A percentile compares a stretch with the other conserved stretches of the same genome.
Evolutionary conservation across 2,888 invertebrate genomes (phyloP).

Genomic region (Pachymerium ferrugineum): DNA sequence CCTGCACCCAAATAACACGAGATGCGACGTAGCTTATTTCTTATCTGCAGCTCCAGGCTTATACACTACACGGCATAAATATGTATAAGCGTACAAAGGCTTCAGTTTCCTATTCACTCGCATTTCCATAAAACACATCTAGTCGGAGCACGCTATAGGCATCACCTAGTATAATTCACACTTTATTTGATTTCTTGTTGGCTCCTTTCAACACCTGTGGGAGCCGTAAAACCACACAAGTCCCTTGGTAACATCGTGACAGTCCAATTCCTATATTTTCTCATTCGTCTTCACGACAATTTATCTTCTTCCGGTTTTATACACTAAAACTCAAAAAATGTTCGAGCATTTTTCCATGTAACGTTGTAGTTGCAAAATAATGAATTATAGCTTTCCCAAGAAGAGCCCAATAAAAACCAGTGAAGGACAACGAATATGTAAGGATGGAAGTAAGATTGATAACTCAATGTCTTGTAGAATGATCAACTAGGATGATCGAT

Average conservation of each 20-base stretch:
- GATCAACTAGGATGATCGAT: too few relatives aligned
- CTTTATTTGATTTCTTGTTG: slow-evolving; percentile 27
- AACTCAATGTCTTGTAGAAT: too few relatives aligned
- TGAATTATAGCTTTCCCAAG: too few relatives aligned
- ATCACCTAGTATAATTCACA: slow-evolving; percentile 17
- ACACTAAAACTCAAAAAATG: too few relatives aligned
- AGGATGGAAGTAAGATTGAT: too few relatives aligned
- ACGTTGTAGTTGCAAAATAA: too few relatives aligned
- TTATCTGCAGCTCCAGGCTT: neutral
- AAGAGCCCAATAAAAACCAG: too few relatives aligned
- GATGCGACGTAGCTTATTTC: slow-evolving; percentile 7
- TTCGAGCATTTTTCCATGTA: too few relatives aligned
- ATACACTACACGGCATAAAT: neutral
- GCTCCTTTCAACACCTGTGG: slow-evolving; percentile 22
- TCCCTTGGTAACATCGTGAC: slow-evolving; percentile 27
- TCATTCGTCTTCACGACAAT: slow-evolving; percentile 23
- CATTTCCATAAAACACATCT: slow-evolving; percentile 1
- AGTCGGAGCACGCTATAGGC: neutral
- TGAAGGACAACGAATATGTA: too few relatives aligned
- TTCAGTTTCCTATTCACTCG: slow-evolving; percentile 16
- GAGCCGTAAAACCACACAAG: slow-evolving; percentile 24
- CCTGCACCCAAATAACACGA: neutral
- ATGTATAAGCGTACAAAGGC: neutral
- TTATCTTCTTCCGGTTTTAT: slow-evolving; percentile 11
- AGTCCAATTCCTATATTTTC: slow-evolving; percentile 22